A percentile compares a stretch with the other conserved stretches of the same genome.
phyloP scores from a whole-genome alignment of 1,140 invertebrate species.

The Spodoptera litura region DNA sequence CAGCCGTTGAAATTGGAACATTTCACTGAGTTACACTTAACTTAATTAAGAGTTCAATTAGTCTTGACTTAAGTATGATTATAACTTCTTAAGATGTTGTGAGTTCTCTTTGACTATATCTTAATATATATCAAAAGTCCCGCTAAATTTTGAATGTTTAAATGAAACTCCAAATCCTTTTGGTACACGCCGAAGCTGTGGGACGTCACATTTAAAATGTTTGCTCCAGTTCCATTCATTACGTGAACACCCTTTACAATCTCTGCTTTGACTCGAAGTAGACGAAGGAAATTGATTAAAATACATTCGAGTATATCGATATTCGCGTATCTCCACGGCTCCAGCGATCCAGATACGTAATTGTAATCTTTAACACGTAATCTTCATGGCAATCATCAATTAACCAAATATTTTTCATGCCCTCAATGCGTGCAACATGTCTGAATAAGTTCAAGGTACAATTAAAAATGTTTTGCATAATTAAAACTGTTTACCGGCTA shows the following conservation, averaged over 20 bases:
- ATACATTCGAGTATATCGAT: not conserved
- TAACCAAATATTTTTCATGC: slow-evolving; percentile 42
- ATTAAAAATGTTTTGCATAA: slow-evolving; percentile 69
- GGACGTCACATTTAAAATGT: slow-evolving; percentile 37
- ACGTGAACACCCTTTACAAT: not conserved
- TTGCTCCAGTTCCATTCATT: slow-evolving; percentile 30
- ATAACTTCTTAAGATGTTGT: slow-evolving; percentile 72
- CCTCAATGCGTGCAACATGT: slow-evolving; percentile 47
- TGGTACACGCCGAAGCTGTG: slow-evolving; percentile 19
- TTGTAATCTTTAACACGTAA: slow-evolving; percentile 16
- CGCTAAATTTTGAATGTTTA: slow-evolving; percentile 41
- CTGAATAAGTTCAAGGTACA: slow-evolving; percentile 70
- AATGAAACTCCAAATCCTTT: slow-evolving; percentile 47
- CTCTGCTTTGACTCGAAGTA: not conserved
- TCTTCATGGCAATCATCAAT: slow-evolving; percentile 19
- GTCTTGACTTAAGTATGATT: slow-evolving; percentile 76
- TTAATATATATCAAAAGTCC: slow-evolving; percentile 45
- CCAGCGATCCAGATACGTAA: slow-evolving; percentile 1
- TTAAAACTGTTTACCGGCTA: slow-evolving; percentile 68
- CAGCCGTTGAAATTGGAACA: slow-evolving; percentile 73
- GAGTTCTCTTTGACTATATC: slow-evolving; percentile 55
- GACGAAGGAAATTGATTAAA: not conserved
- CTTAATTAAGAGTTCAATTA: slow-evolving; percentile 83
- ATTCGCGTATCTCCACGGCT: not conserved
- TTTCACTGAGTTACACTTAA: slow-evolving; percentile 77